A percentile compares a stretch with the other conserved stretches of the same genome.
Evolutionary conservation across 1,140 invertebrate genomes (phyloP).

Genomic region (Drosophila nikananu): DNA sequence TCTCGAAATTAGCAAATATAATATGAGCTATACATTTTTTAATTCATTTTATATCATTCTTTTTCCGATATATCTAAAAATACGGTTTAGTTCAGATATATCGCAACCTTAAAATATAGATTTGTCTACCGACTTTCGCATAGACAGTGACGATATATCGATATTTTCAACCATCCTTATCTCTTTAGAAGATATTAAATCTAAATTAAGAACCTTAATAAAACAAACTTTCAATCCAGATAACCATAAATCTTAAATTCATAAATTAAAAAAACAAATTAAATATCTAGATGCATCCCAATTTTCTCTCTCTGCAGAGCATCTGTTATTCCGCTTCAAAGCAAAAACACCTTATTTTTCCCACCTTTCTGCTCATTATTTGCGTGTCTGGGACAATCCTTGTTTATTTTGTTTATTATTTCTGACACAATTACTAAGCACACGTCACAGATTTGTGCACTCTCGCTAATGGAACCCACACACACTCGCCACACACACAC

Average conservation of each 20-base stretch:
- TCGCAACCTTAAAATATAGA: too few relatives aligned
- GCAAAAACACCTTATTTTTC: slow-evolving; percentile 6
- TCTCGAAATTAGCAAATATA: too few relatives aligned
- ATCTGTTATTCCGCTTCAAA: not conserved
- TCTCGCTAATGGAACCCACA: slow-evolving; percentile 63
- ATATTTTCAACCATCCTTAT: too few relatives aligned
- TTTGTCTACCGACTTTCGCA: too few relatives aligned
- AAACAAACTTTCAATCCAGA: too few relatives aligned
- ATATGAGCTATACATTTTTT: too few relatives aligned
- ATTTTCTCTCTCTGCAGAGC: slow-evolving; percentile 9
- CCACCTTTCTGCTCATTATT: slow-evolving; percentile 59
- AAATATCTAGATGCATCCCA: not conserved
- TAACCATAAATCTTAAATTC: not conserved
- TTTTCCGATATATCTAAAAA: too few relatives aligned
- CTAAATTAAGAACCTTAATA: too few relatives aligned
- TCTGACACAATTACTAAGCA: slow-evolving; percentile 78
- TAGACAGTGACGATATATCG: too few relatives aligned
- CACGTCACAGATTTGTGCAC: slow-evolving; percentile 72
- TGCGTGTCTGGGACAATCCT: slow-evolving; percentile 46
- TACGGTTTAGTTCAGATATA: too few relatives aligned
- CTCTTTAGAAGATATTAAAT: too few relatives aligned
- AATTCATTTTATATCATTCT: too few relatives aligned
- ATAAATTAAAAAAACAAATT: not conserved
- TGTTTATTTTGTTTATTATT: slow-evolving; percentile 57
- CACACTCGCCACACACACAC: slow-evolving; percentile 10